Conservation (phyloP, 2,797 vertebrate species). For the Tangara arthus region DNA sequence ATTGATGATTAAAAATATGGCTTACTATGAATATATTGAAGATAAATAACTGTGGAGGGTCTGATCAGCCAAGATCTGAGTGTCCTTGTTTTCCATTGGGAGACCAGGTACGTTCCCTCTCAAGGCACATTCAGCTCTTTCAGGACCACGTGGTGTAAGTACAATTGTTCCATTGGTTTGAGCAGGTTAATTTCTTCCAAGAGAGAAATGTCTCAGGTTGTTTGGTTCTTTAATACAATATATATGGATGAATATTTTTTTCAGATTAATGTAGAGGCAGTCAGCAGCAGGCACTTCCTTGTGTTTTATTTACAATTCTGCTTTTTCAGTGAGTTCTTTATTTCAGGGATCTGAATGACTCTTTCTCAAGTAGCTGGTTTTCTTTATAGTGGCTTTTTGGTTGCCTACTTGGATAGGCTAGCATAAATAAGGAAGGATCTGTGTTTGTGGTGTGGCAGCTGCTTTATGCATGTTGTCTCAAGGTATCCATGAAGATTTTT, state of each 20-base stretch:
- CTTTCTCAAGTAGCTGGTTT: background rate
- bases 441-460: background rate
- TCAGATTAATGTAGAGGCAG: background rate
- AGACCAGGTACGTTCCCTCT: background rate
- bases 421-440: background rate
- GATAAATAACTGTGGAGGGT: background rate
- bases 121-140: background rate
- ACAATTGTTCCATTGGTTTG: background rate
- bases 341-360: background rate
- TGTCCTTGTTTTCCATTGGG: background rate
- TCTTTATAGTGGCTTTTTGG: background rate
- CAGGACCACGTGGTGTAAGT: accelerated
- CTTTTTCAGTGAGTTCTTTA: background rate
- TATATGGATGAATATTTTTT: background rate
- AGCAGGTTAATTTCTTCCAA: background rate
- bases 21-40: background rate
- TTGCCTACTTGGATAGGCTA: background rate
- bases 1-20: background rate
- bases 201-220: background rate
- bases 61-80: background rate
- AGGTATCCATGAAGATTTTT: background rate
- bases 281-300: background rate
- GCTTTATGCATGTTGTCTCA: background rate
- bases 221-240: background rate
- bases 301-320: background rate